phyloP scores from a whole-genome alignment of 2,888 invertebrate genomes.

The Eilema sororculum region DNA sequence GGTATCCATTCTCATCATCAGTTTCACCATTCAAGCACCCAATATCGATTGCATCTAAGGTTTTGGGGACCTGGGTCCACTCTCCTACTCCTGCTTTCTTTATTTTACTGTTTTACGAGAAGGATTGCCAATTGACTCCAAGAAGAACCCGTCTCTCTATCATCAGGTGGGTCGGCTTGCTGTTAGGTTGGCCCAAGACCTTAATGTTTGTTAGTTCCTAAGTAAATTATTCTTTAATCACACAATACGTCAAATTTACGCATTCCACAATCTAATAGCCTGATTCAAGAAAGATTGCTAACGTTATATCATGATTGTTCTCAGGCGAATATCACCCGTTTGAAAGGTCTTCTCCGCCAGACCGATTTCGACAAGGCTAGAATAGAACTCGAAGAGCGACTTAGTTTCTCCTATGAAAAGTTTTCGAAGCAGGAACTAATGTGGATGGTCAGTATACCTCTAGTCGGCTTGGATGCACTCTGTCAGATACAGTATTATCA shows the following conservation, averaged over 20 bases:
- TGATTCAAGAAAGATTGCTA: not conserved
- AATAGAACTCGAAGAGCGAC: not conserved
- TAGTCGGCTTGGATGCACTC: not conserved
- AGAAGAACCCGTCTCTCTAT: no score
- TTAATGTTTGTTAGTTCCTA: no score
- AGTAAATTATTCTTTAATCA: no score
- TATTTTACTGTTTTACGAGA: no score
- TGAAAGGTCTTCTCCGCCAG: constrained; percentile 10
- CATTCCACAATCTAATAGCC: not conserved
- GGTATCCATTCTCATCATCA: not conserved
- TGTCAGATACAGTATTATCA: not conserved
- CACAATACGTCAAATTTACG: not conserved
- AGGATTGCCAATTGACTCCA: not conserved
- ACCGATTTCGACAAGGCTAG: not conserved
- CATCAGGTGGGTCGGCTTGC: no score
- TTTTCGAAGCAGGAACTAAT: constrained; percentile 7
- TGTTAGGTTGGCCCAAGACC: no score
- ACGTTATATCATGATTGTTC: not conserved
- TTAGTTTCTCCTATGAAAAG: not conserved
- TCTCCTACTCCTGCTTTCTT: no score
- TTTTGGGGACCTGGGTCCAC: no score
- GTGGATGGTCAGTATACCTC: constrained; percentile 2
- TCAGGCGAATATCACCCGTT: constrained; percentile 1
- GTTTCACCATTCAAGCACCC: not conserved
- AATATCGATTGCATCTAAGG: not conserved